These are phyloP conservation scores for Miichthys miiuy DNA, from an alignment of 2,797 vertebrate species.

Conservation along the genomic window DNA sequence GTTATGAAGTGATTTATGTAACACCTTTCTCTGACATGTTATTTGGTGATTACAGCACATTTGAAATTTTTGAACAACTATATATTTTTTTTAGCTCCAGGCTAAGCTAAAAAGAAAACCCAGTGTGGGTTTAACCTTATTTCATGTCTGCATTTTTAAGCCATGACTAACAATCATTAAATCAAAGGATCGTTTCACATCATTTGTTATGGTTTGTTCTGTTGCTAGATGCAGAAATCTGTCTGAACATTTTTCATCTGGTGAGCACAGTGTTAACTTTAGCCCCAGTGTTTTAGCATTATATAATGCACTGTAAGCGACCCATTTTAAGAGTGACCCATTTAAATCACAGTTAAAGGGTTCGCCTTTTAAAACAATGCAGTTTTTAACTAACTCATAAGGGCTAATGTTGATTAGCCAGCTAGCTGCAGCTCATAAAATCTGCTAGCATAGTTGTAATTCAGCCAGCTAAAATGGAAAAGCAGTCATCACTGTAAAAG, in stretches of 20 bases:
- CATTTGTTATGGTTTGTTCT: not conserved
- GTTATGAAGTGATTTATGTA: constrained; percentile 1
- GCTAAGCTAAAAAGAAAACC: not conserved
- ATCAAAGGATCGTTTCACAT: not conserved
- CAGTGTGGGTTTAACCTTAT: not conserved
- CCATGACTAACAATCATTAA: not conserved
- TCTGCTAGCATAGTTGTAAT: not conserved
- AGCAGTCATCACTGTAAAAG: not conserved
- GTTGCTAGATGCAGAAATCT: not conserved
- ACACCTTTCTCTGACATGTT: constrained; percentile 1
- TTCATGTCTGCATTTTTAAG: not conserved
- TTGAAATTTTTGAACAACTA: constrained; percentile 6
- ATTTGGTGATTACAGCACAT: not conserved
- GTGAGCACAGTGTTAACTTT: not conserved
- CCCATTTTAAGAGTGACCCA: not conserved
- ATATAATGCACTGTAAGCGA: not conserved
- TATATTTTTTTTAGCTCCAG: not conserved
- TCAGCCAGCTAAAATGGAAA: not conserved
- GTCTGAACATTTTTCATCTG: not conserved
- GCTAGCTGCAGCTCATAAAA: not conserved
- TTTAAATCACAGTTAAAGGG: not conserved
- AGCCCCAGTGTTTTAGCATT: not conserved
- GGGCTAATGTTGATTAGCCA: not conserved
- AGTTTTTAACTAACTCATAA: not conserved
- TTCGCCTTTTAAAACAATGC: not conserved